Evolutionary conservation across 37 sponge, comb jelly and placozoan genomes (phyloP), one percentile per base, ranked within the genome.

Genomic region (Hexactinellida sp.): DNA sequence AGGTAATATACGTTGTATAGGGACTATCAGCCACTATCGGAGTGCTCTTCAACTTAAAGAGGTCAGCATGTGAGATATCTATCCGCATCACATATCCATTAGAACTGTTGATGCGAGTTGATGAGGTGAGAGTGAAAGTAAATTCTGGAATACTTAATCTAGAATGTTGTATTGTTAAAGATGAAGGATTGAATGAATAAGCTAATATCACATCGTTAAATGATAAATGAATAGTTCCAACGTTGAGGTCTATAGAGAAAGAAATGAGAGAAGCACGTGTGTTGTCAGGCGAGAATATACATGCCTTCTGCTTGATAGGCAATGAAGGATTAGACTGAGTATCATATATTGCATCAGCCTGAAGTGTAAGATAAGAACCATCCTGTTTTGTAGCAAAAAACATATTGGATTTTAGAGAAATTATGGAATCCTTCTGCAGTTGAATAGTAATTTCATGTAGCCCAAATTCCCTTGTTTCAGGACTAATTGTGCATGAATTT

Each of bases 191-290:
- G 63, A 95, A 88, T 39, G 96, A 90, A 0, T 25, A 9, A 0
- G 94, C 21, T 36, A 84, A 34, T 0, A 95, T 90, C 21, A 95
- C 96, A 89, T 95, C 96, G 89, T 84, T 90, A 87, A 95, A 95
- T 0, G 94, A 89, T 83, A 95, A 89, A 16, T 82, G 86, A 37
- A 95, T 84, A 23, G 37, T 38, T 19, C 96, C 96, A 0, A 88
- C 34, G 38, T 89, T 84, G 54, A 93, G 90, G 85, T 95, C 90
- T 32, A 93, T 86, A 16, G 86, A 84, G 87, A 93, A 95, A 0
- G 89, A 86, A 25, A 91, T 54, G 37, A 95, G 84, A 0, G 83
- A 24, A 13, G 96, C 89, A 55, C 96, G 54, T 19, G 93, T 93
- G 32, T 84, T 83, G 54, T 95, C 96, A 36, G 90, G 86, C 32